Evolutionary conservation across 2,888 invertebrate species (phyloP), one percentile per base, ranked within the genome.

Genomic region (Sphaerophoria rueppellii): DNA sequence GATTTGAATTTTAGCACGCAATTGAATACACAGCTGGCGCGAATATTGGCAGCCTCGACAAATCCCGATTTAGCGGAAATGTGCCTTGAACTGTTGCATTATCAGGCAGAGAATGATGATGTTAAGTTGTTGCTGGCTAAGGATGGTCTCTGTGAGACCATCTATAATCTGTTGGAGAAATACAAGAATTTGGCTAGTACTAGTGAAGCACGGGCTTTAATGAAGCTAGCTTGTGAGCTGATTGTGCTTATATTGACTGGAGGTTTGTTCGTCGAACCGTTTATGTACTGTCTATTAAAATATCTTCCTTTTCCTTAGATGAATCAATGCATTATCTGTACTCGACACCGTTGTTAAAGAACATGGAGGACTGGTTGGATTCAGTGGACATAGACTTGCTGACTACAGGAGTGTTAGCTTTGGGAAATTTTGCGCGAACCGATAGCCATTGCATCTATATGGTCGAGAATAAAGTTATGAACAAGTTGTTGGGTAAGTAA

Each of bases 381-480:
- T 94, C 95, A 0, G 91, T 93, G 32, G 95, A 96, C 90, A 94
- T 94, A 83, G 96, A 96, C 90, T 92, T 98, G 32, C 93, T 96
- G 89, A 94, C 95, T n/a, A 96, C 97, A 0, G 97, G 96, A 0
- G 95, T 97, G 4, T 92, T 98, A 86, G 97, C 97, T 0, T 93
- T 98, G 87, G 98, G 97, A 1, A 98, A 98, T 93, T 98, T 98
- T 91, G 98, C 98, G 0, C 93, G 98, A 55, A 95, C 95, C 87
- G 98, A 98, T 89, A 94, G 94, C 52, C 96, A 97, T 90, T 98
- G 98, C 90, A 94, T 95, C 63, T 94, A 95, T 83, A 96, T 98
- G 95, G 97, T 97, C 88, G 93, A 95, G 71, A 94, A 95, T 87
- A 95, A 95, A 40, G 94, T 97, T 61, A 95, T 95, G 89, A 94